Evolutionary conservation across 1,140 invertebrate species (phyloP), one percentile per base, ranked within the genome.

Genomic region (Neelides sp.): DNA sequence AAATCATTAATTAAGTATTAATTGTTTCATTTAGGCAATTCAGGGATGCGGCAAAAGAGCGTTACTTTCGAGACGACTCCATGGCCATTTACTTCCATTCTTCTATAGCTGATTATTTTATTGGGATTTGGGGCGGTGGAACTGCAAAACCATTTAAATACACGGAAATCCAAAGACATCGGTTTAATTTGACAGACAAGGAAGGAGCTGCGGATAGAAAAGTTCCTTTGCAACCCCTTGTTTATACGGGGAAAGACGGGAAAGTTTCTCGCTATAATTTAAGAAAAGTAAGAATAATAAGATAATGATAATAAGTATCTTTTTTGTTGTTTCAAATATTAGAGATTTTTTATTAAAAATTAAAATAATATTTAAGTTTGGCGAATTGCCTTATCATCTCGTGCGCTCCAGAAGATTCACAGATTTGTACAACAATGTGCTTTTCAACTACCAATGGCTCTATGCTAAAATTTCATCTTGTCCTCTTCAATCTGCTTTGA

Each of bases 391-490:
- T 0, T 98, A 83, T 67, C 94, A 98, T 64, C 69, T 98, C 60
- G 79, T 97, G 0, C 73, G 92, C 13, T 83, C 92, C 0, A 78
- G 84, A 46, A 77, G 93, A 22, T 93, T 91, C 63, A 83, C 87
- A 50, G 92, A 97, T 69, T 71, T 98, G 0, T 95, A 93, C 65
- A 79, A 85, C 43, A 78, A 93, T 62, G 91, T 96, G 8, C 73
- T 98, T 0, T 98, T 98, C 68, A 96, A 96, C 68, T 98, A 97
- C 65, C 81, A 92, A 56, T 98, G 93, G 89, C 72, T 98, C 0
- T 90, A 96, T 65, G 91, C 92, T 0, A 98, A 98, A 68, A 70
- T 98, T 1, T 85, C 82, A 52, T 90, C 88, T 53, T 96, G 93
- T 66, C 92, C 94, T 1, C 72, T 98, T 1, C 93, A 94, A 73